Conservation (phyloP, 2,113 vertebrate species). For the Leptobrachium ailaonicum region DNA sequence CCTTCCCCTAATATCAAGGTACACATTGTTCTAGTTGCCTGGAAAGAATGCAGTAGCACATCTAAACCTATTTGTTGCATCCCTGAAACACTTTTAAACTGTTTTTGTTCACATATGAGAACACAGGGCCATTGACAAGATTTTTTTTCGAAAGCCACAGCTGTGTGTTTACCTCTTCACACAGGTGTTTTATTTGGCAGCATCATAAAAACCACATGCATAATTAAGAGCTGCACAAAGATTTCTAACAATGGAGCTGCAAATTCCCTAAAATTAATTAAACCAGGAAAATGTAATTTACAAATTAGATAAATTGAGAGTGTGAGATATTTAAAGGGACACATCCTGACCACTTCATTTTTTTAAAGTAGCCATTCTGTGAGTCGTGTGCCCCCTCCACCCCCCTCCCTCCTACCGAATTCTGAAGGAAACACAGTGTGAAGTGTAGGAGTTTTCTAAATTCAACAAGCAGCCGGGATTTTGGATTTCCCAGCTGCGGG, state of each 20-base stretch:
- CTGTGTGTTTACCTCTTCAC: constrained; percentile 47
- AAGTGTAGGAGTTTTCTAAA: no score
- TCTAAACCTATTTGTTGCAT: constrained; percentile 25
- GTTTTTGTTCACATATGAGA: constrained; percentile 29
- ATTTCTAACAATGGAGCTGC: constrained; percentile 32
- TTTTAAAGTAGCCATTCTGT: no score
- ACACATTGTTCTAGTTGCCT: constrained; percentile 30
- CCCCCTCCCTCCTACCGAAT: no score
- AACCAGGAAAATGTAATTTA: constrained; percentile 8
- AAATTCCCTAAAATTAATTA: constrained; percentile 16
- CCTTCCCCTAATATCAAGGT: constrained; percentile 23
- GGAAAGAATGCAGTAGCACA: constrained; percentile 31
- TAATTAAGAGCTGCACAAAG: constrained; percentile 50
- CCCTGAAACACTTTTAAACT: neutral
- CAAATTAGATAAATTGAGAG: neutral
- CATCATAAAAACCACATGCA: constrained; percentile 59
- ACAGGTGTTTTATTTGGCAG: constrained; percentile 56
- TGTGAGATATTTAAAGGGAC: neutral
- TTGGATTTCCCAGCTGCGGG: no score
- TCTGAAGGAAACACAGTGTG: no score
- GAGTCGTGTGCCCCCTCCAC: no score
- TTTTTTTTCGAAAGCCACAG: constrained; percentile 48
- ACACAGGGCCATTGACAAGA: neutral
- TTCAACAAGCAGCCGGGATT: no score
- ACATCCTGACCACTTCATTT: no score